Percentiles rank a stretch among this genome's conserved stretches.
Conservation (phyloP, 2,113 vertebrate species). For the Xenus cinereus region DNA sequence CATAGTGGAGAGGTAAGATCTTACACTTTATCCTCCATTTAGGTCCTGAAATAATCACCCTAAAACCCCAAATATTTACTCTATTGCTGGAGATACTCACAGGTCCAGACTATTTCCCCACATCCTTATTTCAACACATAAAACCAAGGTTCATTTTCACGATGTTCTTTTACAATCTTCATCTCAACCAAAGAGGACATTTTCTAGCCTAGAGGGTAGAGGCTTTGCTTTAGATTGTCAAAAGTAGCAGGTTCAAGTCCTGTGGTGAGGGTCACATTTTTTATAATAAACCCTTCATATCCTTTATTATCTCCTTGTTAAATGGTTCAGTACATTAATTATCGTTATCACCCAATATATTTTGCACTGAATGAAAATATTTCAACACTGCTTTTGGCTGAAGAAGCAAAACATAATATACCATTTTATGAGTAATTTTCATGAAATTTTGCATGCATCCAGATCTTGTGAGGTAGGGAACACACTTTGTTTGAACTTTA, state of each 20-base stretch:
- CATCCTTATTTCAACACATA: background rate
- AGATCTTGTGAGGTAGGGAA: slow-evolving; percentile 36
- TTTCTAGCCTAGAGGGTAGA: background rate
- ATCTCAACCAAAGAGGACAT: background rate
- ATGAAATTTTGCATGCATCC: slow-evolving; percentile 55
- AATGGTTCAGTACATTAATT: slow-evolving; percentile 48
- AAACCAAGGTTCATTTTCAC: background rate
- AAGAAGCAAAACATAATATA: slow-evolving; percentile 21
- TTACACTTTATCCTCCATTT: background rate
- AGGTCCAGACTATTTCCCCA: background rate
- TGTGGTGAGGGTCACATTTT: slow-evolving; percentile 50
- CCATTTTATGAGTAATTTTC: slow-evolving; percentile 52
- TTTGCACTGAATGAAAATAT: slow-evolving; percentile 20
- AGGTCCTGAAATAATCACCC: background rate
- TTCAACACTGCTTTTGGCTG: background rate
- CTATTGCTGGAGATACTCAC: background rate
- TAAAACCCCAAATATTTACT: background rate
- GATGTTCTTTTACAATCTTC: background rate
- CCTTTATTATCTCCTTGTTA: slow-evolving; percentile 41
- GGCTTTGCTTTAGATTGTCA: slow-evolving; percentile 3
- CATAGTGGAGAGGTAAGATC: background rate
- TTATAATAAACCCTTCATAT: slow-evolving; percentile 1
- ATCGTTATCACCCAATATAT: background rate
- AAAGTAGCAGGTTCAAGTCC: slow-evolving; percentile 39
- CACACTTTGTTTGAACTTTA: slow-evolving; percentile 57